Evolutionary conservation across 2,113 vertebrate genomes (phyloP).

Genomic region (Gopherus evgoodei): DNA sequence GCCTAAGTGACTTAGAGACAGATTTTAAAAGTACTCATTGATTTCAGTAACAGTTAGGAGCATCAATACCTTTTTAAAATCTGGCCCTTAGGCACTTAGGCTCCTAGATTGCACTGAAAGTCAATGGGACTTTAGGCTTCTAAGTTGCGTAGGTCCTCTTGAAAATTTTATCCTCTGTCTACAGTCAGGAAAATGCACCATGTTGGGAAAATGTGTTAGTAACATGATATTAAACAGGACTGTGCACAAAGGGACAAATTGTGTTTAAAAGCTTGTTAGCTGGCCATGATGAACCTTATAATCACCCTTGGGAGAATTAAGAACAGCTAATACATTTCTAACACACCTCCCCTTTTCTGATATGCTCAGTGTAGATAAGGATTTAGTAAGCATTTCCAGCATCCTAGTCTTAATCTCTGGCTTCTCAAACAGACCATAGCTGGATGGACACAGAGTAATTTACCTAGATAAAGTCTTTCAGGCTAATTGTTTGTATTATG

Average conservation of each 20-base stretch:
- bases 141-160: neutral
- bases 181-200: neutral
- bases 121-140: neutral
- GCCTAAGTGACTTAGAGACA: neutral
- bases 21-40: neutral
- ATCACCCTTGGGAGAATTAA: accelerated
- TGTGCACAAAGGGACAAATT: neutral
- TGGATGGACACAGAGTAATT: neutral
- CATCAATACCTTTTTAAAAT: neutral
- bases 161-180: neutral
- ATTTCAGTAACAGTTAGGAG: neutral
- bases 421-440: neutral
- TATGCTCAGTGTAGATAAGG: neutral
- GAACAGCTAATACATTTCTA: neutral
- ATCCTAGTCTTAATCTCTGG: neutral
- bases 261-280: neutral
- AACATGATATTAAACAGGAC: neutral
- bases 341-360: neutral
- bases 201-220: neutral
- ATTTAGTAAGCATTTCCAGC: neutral
- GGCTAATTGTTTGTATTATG: neutral
- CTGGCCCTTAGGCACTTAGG: neutral
- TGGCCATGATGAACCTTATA: neutral
- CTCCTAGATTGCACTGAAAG: neutral
- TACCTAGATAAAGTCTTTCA: neutral